phyloP scores from a whole-genome alignment of 2,797 vertebrate species.

The Sebastes wilsoni region DNA sequence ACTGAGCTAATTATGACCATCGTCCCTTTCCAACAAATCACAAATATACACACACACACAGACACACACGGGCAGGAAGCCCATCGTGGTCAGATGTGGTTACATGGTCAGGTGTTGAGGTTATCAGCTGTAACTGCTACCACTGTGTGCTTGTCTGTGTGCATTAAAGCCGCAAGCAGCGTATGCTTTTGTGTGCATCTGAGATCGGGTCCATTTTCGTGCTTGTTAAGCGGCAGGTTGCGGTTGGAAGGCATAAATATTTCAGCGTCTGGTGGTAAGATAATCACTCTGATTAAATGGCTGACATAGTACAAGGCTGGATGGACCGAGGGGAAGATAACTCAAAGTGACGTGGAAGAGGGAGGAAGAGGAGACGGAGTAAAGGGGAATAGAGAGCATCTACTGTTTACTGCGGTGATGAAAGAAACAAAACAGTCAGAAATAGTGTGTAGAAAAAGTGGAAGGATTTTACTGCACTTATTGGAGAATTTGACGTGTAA shows the following conservation, averaged over 20 bases:
- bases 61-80: not conserved
- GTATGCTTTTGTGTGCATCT: constrained; percentile 3
- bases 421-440: not conserved
- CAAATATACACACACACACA: constrained; percentile 1
- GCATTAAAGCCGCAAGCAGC: not conserved
- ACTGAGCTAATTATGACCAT: constrained; percentile 32
- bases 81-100: constrained; percentile 8
- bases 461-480: not conserved
- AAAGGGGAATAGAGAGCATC: not conserved
- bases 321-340: not conserved
- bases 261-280: constrained; percentile 68
- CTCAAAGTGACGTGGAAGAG: constrained; percentile 13
- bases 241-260: constrained; percentile 65
- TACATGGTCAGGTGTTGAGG: not conserved
- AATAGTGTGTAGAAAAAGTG: not conserved
- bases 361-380: not conserved
- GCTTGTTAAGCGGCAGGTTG: constrained; percentile 65
- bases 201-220: constrained; percentile 27
- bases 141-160: not conserved
- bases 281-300: constrained; percentile 56
- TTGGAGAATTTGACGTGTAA: not conserved
- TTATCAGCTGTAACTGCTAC: constrained; percentile 4
- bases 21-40: constrained; percentile 11
- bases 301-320: constrained; percentile 44
- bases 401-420: not conserved